Conservation (phyloP, 2,113 vertebrate species). For the Hypanus sabinus region DNA sequence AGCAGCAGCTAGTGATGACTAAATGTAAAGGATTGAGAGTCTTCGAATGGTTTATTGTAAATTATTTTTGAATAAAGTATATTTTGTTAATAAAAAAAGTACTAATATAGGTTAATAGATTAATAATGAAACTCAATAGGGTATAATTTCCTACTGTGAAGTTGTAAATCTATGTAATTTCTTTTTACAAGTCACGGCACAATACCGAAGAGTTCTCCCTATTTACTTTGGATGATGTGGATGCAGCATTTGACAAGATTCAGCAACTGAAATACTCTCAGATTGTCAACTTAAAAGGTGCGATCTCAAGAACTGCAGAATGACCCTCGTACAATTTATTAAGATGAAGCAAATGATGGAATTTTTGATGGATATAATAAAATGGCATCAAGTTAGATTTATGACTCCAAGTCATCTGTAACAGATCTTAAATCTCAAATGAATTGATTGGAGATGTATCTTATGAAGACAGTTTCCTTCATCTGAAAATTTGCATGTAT, state of each 20-base stretch:
- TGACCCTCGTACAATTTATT: background rate
- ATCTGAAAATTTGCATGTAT: background rate
- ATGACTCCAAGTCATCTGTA: background rate
- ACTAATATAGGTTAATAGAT: background rate
- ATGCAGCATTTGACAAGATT: conserved; percentile 96
- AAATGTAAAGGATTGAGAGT: no score
- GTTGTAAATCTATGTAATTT: background rate
- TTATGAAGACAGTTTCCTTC: background rate
- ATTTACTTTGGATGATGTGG: conserved; percentile 92
- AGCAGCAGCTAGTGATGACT: background rate
- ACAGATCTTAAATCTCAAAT: background rate
- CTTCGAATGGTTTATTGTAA: no score
- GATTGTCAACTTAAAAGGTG: conserved; percentile 97
- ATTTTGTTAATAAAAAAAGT: background rate
- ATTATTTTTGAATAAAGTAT: no score
- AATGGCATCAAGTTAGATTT: background rate
- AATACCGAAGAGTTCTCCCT: conserved; percentile 94
- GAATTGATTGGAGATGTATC: background rate
- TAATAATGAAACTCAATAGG: background rate
- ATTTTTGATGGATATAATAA: no score
- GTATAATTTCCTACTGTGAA: background rate
- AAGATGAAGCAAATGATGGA: background rate
- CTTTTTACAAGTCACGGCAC: conserved; percentile 76
- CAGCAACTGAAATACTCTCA: conserved; percentile 96
- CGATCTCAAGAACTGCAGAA: conserved; percentile 10